A percentile compares a stretch with the other conserved stretches of the same genome.
phyloP scores from a whole-genome alignment of 1,140 invertebrate species.

The Drosophila biarmipes region DNA sequence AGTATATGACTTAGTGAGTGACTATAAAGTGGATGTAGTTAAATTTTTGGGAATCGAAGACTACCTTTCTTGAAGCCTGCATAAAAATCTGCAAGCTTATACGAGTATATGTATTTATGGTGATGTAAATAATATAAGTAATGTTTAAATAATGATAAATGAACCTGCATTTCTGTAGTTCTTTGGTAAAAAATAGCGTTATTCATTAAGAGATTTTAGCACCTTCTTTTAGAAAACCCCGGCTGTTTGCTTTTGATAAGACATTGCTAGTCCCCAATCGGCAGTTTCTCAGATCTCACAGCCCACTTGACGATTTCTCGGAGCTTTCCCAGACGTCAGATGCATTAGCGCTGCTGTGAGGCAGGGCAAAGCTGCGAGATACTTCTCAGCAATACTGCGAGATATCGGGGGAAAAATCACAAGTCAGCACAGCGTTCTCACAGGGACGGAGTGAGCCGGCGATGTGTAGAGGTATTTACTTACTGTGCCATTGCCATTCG shows the following conservation, averaged over 20 bases:
- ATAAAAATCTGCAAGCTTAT: no score
- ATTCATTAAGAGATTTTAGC: neutral
- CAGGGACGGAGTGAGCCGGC: conserved; percentile 15
- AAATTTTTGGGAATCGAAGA: no score
- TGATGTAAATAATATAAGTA: no score
- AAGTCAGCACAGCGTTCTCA: conserved; percentile 64
- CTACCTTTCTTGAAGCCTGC: no score
- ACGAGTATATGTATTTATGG: no score
- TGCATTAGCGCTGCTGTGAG: conserved; percentile 33
- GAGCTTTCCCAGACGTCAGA: conserved; percentile 32
- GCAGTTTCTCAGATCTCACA: conserved; percentile 22
- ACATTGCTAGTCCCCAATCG: conserved; percentile 2
- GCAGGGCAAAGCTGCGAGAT: conserved; percentile 17
- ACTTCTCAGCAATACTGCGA: conserved; percentile 28
- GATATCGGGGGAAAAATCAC: conserved; percentile 55
- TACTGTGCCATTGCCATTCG: conserved; percentile 68
- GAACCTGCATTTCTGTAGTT: no score
- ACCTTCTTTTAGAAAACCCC: neutral
- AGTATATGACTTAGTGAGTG: neutral
- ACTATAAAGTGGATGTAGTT: neutral
- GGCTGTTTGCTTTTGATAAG: conserved; percentile 22
- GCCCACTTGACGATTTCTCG: conserved; percentile 11
- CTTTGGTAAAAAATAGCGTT: neutral
- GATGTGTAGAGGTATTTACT: conserved; percentile 61
- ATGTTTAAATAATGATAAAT: no score